Evolutionary conservation across 1,140 invertebrate species (phyloP).

Genomic region (Aphelenchoides avenae): DNA sequence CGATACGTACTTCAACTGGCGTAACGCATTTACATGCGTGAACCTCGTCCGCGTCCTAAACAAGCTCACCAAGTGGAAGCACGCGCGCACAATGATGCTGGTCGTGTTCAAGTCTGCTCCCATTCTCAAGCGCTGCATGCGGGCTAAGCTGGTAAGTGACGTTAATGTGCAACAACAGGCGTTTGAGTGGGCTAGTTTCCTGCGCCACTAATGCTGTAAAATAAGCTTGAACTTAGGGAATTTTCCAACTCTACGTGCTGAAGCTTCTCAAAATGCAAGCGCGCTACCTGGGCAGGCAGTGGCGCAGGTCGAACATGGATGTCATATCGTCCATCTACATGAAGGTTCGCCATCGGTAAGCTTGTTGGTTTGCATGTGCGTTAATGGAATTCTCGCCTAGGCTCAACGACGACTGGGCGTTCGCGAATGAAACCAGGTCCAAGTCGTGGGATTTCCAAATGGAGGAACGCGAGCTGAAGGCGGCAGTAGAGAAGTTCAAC

Average conservation of each 20-base stretch:
- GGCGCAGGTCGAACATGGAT: constrained; percentile 99
- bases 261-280: constrained; percentile 99
- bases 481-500: constrained; percentile 91
- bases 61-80: constrained; percentile 83
- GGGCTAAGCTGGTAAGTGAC: constrained; percentile 63
- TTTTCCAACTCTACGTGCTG: constrained; percentile 96
- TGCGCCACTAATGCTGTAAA: not conserved
- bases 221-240: constrained; percentile 68
- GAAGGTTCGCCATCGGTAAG: constrained; percentile 77
- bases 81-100: constrained; percentile 98
- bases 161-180: not conserved
- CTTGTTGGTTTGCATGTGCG: too few relatives aligned
- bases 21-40: constrained; percentile 96
- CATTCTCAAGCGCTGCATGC: constrained; percentile 89
- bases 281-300: constrained; percentile 94
- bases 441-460: constrained; percentile 92
- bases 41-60: constrained; percentile 93
- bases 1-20: constrained; percentile 74
- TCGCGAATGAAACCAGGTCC: constrained; percentile 95
- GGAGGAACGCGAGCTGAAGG: constrained; percentile 87
- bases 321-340: constrained; percentile 98
- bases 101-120: constrained; percentile 99
- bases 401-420: constrained; percentile 98
- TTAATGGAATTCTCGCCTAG: constrained; percentile 60
- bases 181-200: constrained; percentile 15